A percentile compares a stretch with the other conserved stretches of the same genome.
Evolutionary conservation across 1,140 invertebrate species (phyloP).

Genomic region (Eriosoma lanigerum): DNA sequence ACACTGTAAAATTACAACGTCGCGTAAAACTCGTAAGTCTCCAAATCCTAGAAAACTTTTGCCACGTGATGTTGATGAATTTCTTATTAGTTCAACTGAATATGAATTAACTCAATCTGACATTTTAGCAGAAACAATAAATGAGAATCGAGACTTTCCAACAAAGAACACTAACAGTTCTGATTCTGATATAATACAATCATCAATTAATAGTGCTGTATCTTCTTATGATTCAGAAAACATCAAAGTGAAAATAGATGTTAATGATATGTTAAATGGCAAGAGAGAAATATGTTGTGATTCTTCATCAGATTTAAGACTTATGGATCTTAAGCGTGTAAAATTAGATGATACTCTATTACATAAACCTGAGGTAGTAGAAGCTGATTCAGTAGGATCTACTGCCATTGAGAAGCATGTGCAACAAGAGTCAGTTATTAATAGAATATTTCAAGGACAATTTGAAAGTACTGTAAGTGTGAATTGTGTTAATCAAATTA

Average conservation of each 20-base stretch:
- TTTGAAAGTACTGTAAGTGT: constrained; percentile 68
- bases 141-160: background rate
- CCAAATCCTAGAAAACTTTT: constrained; percentile 39
- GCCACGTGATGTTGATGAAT: constrained; percentile 40
- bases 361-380: constrained; percentile 6
- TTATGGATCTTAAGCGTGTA: constrained; percentile 44
- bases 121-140: background rate
- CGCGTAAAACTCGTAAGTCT: constrained; percentile 47
- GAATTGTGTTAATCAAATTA: background rate
- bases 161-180: background rate
- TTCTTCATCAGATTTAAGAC: constrained; percentile 40
- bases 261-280: constrained; percentile 37
- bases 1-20: constrained; percentile 24
- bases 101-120: constrained; percentile 19
- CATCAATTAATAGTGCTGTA: constrained; percentile 8
- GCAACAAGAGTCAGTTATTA: constrained; percentile 65
- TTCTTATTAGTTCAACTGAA: constrained; percentile 35
- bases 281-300: constrained; percentile 50
- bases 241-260: background rate
- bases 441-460: constrained; percentile 73
- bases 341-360: constrained; percentile 42
- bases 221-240: background rate
- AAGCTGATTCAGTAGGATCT: constrained; percentile 44
- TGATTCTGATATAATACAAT: background rate
- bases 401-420: constrained; percentile 61